Percentiles rank a stretch among this genome's conserved stretches.
phyloP scores from a whole-genome alignment of 1,140 invertebrate species.

The Popillia japonica region DNA sequence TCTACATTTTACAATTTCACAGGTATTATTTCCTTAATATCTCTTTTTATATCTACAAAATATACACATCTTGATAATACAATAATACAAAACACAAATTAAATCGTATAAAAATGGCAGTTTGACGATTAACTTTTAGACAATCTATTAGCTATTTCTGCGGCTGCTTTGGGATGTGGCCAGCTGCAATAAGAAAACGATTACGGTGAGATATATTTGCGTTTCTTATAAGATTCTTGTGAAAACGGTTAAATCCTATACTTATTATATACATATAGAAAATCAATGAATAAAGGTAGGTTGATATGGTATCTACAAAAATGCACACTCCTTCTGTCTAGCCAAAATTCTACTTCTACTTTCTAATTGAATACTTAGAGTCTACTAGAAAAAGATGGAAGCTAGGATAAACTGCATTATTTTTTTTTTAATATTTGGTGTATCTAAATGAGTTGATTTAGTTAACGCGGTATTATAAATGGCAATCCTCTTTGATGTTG shows the following conservation, averaged over 20 bases:
- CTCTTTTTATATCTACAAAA: slow-evolving; percentile 19
- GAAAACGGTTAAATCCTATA: no score
- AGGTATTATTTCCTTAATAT: slow-evolving; percentile 1
- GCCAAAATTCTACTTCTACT: not conserved
- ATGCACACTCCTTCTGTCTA: not conserved
- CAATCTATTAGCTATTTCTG: slow-evolving; percentile 24
- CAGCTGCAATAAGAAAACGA: slow-evolving; percentile 15
- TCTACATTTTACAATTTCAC: slow-evolving; percentile 21
- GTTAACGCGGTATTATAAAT: no score
- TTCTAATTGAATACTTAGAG: no score
- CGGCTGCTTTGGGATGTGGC: slow-evolving; percentile 23
- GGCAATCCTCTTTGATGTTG: no score
- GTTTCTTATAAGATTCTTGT: not conserved
- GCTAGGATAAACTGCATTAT: no score
- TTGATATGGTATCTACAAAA: not conserved
- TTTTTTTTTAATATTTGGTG: no score
- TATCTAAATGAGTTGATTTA: no score
- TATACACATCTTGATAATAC: slow-evolving; percentile 13
- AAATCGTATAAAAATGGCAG: slow-evolving; percentile 30
- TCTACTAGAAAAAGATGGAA: no score
- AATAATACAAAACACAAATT: slow-evolving; percentile 23
- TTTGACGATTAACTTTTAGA: slow-evolving; percentile 12
- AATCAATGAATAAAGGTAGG: slow-evolving; percentile 15
- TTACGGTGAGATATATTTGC: not conserved
- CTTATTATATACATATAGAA: not conserved